phyloP scores from a whole-genome alignment of 2,888 invertebrate genomes.

The Graphium colonna region DNA sequence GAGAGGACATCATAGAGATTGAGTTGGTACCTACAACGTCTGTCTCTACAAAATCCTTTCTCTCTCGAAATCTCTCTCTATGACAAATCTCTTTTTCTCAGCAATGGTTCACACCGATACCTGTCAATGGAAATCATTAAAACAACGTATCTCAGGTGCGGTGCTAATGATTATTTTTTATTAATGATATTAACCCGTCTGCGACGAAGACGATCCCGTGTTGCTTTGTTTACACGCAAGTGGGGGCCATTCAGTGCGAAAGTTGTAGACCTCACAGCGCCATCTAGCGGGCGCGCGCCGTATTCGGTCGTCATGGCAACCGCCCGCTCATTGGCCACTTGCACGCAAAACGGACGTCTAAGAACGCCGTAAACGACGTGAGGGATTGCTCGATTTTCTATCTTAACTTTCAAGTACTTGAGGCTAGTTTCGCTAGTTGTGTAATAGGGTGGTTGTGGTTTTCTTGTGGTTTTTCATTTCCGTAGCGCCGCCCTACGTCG shows the following conservation, averaged over 20 bases:
- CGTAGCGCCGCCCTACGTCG: conserved; percentile 72
- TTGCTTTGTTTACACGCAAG: conserved; percentile 6
- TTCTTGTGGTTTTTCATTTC: conserved; percentile 32
- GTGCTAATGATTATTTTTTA: no score
- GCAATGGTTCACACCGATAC: not conserved
- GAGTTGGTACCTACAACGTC: no score
- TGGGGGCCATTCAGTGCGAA: conserved; percentile 4
- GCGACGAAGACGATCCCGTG: not conserved
- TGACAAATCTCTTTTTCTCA: not conserved
- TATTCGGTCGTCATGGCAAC: conserved; percentile 66
- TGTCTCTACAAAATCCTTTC: not conserved
- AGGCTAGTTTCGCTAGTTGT: conserved; percentile 42
- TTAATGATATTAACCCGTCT: conserved; percentile 8
- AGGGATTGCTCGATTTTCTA: conserved; percentile 44
- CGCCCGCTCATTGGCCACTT: conserved; percentile 73
- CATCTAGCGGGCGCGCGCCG: conserved; percentile 53
- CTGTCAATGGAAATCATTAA: conserved; percentile 1
- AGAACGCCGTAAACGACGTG: conserved; percentile 46
- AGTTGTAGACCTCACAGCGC: conserved; percentile 37
- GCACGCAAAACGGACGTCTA: conserved; percentile 33
- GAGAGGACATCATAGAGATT: not conserved
- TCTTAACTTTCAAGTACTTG: conserved; percentile 40
- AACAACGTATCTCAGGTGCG: not conserved
- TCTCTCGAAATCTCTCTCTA: no score
- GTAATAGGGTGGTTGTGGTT: conserved; percentile 32